Percentiles rank a stretch among this genome's conserved stretches.
Conservation (phyloP, 1,140 invertebrate species). For the Drosophila obscura region DNA sequence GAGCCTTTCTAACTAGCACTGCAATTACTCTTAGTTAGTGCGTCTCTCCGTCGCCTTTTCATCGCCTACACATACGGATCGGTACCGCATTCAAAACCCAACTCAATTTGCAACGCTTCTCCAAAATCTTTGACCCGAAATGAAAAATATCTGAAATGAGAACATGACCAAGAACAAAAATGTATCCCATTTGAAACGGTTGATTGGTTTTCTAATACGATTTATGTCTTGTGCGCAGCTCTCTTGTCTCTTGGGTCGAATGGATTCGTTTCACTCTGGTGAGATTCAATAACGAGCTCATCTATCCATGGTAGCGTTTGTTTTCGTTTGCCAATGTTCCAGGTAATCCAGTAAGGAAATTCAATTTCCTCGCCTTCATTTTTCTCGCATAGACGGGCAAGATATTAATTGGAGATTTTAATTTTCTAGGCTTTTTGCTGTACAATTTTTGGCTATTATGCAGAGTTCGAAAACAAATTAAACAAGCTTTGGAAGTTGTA, state of each 20-base stretch:
- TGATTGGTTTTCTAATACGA: conserved; percentile 74
- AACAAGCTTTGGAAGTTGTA: conserved; percentile 19
- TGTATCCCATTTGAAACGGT: conserved; percentile 70
- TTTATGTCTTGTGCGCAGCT: conserved; percentile 40
- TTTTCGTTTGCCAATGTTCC: conserved; percentile 75
- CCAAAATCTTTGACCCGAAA: conserved; percentile 28
- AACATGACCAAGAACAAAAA: conserved; percentile 20
- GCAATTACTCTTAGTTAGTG: conserved; percentile 15
- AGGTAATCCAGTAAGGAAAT: conserved; percentile 73
- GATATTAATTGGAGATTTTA: conserved; percentile 33
- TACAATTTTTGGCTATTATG: conserved; percentile 11
- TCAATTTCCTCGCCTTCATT: conserved; percentile 60
- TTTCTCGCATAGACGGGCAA: conserved; percentile 37
- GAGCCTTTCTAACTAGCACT: conserved; percentile 5
- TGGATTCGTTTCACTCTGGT: conserved; percentile 71
- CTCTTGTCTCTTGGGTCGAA: conserved; percentile 38
- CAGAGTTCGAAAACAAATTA: neutral
- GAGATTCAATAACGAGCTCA: conserved; percentile 69
- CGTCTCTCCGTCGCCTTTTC: neutral
- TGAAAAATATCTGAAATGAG: conserved; percentile 19
- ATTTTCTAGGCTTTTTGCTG: conserved; percentile 4
- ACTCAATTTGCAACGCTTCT: conserved; percentile 48
- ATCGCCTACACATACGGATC: conserved; percentile 14
- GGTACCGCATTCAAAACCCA: neutral
- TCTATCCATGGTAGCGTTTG: conserved; percentile 48